Percentiles rank a stretch among this genome's conserved stretches.
Evolutionary conservation across 2,797 vertebrate species (phyloP).

Genomic region (Hephaestus fuliginosus): DNA sequence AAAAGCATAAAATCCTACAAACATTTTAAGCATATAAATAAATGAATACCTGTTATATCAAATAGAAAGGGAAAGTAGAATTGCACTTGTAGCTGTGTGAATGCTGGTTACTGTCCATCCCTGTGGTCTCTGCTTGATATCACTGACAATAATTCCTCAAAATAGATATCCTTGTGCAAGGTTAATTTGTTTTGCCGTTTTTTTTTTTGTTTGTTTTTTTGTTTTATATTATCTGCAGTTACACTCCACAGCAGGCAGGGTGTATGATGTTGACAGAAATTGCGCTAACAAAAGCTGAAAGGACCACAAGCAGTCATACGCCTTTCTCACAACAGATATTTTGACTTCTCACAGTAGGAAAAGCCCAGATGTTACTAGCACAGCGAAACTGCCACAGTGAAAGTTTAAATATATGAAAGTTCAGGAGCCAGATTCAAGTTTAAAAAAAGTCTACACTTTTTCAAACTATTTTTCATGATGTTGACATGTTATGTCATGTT

Average conservation of each 20-base stretch:
- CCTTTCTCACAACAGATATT: background rate
- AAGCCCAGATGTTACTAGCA: background rate
- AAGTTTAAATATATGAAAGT: background rate
- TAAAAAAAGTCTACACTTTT: background rate
- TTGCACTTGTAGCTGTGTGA: conserved; percentile 2
- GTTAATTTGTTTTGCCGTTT: background rate
- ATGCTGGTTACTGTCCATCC: background rate
- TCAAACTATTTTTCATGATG: background rate
- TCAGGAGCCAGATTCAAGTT: background rate
- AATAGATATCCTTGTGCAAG: background rate
- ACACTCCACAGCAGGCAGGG: background rate
- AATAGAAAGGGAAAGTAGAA: background rate
- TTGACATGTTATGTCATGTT: no score
- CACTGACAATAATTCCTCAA: conserved; percentile 14
- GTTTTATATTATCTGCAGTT: background rate
- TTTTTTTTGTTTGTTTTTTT: conserved; percentile 1
- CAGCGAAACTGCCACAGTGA: background rate
- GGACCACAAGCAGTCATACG: background rate
- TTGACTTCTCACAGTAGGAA: background rate
- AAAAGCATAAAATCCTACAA: background rate
- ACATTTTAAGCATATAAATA: conserved; percentile 1
- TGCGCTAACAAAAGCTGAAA: background rate
- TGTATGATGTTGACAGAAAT: background rate
- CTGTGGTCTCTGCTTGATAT: background rate
- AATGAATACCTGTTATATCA: conserved; percentile 3